These are phyloP conservation scores for Tetrao urogallus DNA, from an alignment of 2,113 vertebrate species.

Conservation along the genomic window DNA sequence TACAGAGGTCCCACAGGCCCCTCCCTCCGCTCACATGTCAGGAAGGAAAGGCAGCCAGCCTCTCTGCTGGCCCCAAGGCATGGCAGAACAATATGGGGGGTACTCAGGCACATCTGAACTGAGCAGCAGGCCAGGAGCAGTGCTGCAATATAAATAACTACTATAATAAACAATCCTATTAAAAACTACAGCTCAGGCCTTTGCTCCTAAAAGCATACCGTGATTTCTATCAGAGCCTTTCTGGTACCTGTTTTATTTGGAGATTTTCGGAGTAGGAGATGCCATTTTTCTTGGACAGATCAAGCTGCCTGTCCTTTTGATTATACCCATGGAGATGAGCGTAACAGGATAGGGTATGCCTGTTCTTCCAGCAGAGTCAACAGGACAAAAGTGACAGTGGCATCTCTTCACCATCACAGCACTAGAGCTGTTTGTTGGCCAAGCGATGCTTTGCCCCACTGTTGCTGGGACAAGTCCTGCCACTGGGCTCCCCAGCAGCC, in stretches of 20 bases:
- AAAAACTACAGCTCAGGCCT: background rate
- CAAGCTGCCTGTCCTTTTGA: background rate
- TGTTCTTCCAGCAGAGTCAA: background rate
- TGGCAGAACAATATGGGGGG: fast-evolving
- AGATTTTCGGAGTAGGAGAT: background rate
- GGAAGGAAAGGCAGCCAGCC: background rate
- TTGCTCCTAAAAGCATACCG: background rate
- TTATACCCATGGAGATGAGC: background rate
- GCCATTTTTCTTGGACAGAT: background rate
- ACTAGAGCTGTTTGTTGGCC: fast-evolving
- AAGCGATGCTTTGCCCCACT: fast-evolving
- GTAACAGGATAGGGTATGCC: too few species aligned
- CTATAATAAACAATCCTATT: background rate
- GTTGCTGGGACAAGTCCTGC: background rate
- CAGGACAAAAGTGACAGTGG: background rate
- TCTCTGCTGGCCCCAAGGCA: background rate
- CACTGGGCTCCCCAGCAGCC: background rate
- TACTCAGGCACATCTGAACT: background rate
- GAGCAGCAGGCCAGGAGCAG: background rate
- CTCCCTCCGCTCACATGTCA: background rate
- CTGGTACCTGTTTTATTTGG: background rate
- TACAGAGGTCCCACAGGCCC: background rate
- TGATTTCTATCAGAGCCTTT: background rate
- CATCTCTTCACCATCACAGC: background rate
- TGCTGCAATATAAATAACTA: background rate